These are phyloP conservation scores for Gnatocerus cornutus DNA, from an alignment of 2,888 invertebrate species.

Conservation along the genomic window DNA sequence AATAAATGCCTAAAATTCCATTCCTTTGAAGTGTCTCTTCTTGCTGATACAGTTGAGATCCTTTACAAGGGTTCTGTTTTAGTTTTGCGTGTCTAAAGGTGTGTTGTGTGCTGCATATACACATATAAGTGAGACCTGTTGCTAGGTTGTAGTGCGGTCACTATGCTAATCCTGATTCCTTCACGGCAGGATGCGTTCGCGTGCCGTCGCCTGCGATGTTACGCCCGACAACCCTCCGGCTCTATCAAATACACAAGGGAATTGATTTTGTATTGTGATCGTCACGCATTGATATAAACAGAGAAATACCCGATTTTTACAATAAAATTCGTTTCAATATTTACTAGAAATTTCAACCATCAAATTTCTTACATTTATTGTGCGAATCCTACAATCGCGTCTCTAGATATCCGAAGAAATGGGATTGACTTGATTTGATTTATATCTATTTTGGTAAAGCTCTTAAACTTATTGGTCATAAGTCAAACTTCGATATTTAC, in stretches of 20 bases:
- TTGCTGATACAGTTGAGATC: not conserved
- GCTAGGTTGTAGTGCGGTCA: conserved; percentile 55
- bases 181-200: conserved; percentile 49
- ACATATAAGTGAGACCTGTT: conserved; percentile 51
- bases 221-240: conserved; percentile 29
- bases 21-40: conserved; percentile 23
- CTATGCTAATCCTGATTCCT: conserved; percentile 55
- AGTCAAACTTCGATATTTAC: no score
- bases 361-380: no score
- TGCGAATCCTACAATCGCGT: no score
- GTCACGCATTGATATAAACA: no score
- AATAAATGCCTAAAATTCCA: conserved; percentile 36
- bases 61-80: conserved; percentile 2
- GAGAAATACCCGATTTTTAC: no score
- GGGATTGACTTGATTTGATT: no score
- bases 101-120: conserved; percentile 28
- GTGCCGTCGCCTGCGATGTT: conserved; percentile 38
- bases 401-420: no score
- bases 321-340: no score
- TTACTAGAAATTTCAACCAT: no score
- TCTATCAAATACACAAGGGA: conserved; percentile 14
- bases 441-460: no score
- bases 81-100: conserved; percentile 28
- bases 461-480: no score
- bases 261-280: no score